Conservation (phyloP, 2,113 vertebrate genomes). For the Onychostoma macrolepis region DNA sequence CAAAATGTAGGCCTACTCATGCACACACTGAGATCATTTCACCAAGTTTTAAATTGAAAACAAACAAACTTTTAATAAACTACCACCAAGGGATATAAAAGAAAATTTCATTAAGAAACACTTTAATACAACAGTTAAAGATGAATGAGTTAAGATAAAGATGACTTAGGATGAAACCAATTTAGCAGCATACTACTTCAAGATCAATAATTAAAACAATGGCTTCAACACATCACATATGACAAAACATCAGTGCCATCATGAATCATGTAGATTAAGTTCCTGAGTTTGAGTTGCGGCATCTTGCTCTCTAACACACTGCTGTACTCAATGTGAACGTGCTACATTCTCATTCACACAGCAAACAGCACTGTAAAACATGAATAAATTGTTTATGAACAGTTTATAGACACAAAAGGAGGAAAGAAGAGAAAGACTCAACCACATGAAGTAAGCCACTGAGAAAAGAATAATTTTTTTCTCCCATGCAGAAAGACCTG, state of each 20-base stretch:
- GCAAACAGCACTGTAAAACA: background rate
- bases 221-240: background rate
- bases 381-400: background rate
- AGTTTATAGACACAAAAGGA: conserved; percentile 6
- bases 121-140: background rate
- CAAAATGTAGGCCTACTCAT: too few relatives aligned
- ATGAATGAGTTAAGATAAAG: too few relatives aligned
- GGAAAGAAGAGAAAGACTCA: background rate
- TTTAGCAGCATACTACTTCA: background rate
- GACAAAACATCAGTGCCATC: background rate
- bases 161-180: background rate
- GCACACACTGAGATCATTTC: too few relatives aligned
- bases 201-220: background rate
- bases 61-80: too few relatives aligned
- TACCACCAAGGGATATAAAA: background rate
- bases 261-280: background rate
- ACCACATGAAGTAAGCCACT: conserved; percentile 14
- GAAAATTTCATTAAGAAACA: background rate
- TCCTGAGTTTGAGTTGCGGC: background rate
- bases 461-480: background rate
- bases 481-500: background rate
- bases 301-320: background rate
- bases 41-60: too few relatives aligned
- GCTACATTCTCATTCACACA: background rate
- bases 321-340: background rate